Conservation (phyloP, 2,888 invertebrate species). For the Marronus borbonicus region DNA sequence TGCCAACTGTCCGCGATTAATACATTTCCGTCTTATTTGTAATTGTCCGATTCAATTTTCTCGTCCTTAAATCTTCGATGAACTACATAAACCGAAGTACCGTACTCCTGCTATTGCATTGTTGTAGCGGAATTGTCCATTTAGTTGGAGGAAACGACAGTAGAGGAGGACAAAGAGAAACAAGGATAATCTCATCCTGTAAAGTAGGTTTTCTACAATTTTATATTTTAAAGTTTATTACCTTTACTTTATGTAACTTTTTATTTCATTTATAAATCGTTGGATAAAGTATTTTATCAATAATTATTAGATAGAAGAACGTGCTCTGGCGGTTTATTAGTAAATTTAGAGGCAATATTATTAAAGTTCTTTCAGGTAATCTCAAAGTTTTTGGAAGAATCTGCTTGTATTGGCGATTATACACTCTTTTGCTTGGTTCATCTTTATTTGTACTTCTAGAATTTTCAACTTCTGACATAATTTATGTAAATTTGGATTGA, state of each 20-base stretch:
- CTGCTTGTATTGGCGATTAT: no score
- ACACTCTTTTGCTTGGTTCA: no score
- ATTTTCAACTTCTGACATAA: no score
- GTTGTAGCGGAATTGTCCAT: constrained; percentile 25
- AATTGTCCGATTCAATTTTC: constrained; percentile 61
- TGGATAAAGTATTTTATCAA: no score
- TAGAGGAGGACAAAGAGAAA: background rate
- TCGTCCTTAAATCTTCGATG: constrained; percentile 61
- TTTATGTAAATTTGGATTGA: no score
- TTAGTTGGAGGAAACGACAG: background rate
- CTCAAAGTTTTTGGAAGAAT: no score
- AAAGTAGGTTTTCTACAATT: background rate
- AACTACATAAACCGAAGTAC: constrained; percentile 38
- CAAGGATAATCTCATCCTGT: background rate
- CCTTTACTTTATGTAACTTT: background rate
- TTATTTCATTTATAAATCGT: no score
- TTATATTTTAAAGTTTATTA: background rate
- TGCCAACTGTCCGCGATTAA: constrained; percentile 66
- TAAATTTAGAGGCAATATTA: no score
- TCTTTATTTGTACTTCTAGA: no score
- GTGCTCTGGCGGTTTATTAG: no score
- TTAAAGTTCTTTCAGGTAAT: no score
- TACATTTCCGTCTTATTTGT: constrained; percentile 60
- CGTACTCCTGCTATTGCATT: background rate
- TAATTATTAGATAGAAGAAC: no score